A percentile compares a stretch with the other conserved stretches of the same genome.
Conservation (phyloP, 2,113 vertebrate genomes). For the Porphyrio hochstetteri region DNA sequence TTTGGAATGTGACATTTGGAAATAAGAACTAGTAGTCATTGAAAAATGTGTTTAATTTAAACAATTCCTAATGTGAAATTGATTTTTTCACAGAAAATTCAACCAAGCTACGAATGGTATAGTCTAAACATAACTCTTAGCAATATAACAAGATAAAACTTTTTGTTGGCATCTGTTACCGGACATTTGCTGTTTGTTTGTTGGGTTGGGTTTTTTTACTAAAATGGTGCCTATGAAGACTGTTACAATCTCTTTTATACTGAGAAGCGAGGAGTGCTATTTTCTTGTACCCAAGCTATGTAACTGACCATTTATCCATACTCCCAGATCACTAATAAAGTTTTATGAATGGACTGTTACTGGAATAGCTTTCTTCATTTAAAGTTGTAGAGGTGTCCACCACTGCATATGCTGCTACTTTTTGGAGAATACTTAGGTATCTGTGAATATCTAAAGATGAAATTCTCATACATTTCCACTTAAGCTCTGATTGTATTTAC, state of each 20-base stretch:
- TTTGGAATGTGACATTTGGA: constrained; percentile 37
- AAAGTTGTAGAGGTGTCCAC: not conserved
- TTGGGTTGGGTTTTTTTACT: not conserved
- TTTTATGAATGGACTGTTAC: not conserved
- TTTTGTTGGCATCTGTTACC: not conserved
- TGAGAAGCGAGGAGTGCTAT: not conserved
- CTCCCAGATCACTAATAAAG: not conserved
- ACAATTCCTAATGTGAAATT: constrained; percentile 30
- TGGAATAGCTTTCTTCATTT: not conserved
- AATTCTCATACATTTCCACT: not conserved
- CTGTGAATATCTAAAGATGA: not conserved
- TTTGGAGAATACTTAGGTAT: not conserved
- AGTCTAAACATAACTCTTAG: not conserved
- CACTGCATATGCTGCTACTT: not conserved
- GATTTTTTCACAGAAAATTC: not conserved
- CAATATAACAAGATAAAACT: not conserved
- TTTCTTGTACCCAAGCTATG: not conserved
- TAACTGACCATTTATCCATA: not conserved
- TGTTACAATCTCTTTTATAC: not conserved
- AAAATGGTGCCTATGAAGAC: not conserved
- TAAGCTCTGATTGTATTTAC: not conserved
- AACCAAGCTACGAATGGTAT: not conserved
- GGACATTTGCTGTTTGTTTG: not conserved
- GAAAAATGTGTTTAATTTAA: constrained; percentile 41
- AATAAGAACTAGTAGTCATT: not conserved